Conservation (phyloP, 2,888 invertebrate genomes). For the Meiosimyza decipiens region DNA sequence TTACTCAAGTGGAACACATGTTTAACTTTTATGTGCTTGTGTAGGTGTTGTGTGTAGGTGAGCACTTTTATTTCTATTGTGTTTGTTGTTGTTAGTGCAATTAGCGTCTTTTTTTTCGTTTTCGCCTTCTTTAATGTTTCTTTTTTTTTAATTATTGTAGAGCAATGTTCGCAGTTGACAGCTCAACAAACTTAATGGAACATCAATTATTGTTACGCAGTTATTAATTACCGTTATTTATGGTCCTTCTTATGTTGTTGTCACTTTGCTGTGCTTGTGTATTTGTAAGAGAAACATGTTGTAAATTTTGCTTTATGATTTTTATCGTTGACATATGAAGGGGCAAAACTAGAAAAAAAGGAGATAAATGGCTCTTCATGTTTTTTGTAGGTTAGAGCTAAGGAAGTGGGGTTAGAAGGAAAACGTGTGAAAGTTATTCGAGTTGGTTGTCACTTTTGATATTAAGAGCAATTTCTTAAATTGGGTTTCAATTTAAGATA, state of each 20-base stretch:
- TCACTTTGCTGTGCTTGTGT: conserved; percentile 5
- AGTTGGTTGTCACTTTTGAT: no score
- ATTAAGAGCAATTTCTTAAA: no score
- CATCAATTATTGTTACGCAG: conserved; percentile 30
- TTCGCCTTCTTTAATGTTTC: conserved; percentile 12
- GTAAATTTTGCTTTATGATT: conserved; percentile 7
- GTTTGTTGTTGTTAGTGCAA: neutral
- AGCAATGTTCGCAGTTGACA: conserved; percentile 22
- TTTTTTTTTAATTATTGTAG: conserved; percentile 10
- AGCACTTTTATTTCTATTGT: conserved; percentile 7
- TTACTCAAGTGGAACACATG: neutral
- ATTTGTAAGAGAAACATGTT: neutral
- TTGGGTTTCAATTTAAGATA: no score
- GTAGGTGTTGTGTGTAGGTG: neutral
- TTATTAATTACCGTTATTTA: conserved; percentile 35
- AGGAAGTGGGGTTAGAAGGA: no score
- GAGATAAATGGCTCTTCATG: neutral
- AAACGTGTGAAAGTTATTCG: no score
- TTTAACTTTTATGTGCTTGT: neutral
- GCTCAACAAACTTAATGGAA: conserved; percentile 32
- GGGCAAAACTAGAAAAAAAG: neutral
- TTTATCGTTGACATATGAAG: neutral
- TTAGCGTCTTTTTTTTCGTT: neutral
- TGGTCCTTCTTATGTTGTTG: conserved; percentile 10
- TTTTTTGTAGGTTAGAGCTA: no score